Conservation (phyloP, 2,888 invertebrate genomes). For the Microplitis manilae region DNA sequence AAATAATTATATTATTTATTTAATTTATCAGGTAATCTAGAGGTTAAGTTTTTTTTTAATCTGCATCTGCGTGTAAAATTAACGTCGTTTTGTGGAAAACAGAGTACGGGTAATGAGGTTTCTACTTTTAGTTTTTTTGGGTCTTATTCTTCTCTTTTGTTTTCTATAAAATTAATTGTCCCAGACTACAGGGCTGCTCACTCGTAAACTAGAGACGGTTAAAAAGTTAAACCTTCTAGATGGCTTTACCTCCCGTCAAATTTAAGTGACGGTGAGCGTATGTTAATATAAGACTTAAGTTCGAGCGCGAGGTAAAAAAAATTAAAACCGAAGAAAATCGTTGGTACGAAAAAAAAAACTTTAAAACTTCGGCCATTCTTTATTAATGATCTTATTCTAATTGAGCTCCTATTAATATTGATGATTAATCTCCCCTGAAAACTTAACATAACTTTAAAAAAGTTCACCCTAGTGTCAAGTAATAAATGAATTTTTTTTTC, state of each 20-base stretch:
- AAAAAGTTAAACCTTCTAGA: conserved; percentile 47
- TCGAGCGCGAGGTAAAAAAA: conserved; percentile 31
- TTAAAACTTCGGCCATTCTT: conserved; percentile 2
- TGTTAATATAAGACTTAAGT: conserved; percentile 19
- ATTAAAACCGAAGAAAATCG: conserved; percentile 10
- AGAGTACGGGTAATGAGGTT: not conserved
- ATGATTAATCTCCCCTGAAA: not conserved
- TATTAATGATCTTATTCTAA: not conserved
- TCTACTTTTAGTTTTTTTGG: conserved; percentile 17
- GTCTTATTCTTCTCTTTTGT: not conserved
- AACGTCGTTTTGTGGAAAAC: not conserved
- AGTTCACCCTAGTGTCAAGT: not conserved
- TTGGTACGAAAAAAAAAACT: conserved; percentile 10
- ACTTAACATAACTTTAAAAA: not conserved
- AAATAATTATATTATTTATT: not conserved
- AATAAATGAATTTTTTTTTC: not conserved
- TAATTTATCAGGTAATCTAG: not conserved
- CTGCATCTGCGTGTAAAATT: not conserved
- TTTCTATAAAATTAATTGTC: conserved; percentile 34
- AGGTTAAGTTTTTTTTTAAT: not conserved
- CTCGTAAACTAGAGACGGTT: conserved; percentile 33
- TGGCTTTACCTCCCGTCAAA: conserved; percentile 28
- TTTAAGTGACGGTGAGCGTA: conserved; percentile 21
- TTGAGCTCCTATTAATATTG: not conserved
- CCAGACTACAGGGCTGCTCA: conserved; percentile 15